A percentile compares a stretch with the other conserved stretches of the same genome.
Evolutionary conservation across 2,797 vertebrate species (phyloP).

Genomic region (Acanthopagrus latus): DNA sequence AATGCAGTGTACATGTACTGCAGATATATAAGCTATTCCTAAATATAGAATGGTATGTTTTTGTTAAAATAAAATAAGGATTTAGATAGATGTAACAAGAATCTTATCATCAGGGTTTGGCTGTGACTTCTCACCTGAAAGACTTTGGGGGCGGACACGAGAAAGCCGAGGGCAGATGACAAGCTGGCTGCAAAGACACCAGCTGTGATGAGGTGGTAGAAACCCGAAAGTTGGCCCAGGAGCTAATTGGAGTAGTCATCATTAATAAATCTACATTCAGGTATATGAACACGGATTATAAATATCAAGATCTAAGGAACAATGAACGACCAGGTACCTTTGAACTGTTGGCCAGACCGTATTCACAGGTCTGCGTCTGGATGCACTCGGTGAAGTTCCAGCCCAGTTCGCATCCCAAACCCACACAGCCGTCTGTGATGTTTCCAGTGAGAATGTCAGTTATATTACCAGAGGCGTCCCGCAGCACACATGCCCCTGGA

Average conservation of each 20-base stretch:
- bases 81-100: background rate
- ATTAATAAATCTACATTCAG: background rate
- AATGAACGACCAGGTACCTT: slow-evolving; percentile 66
- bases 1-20: no score
- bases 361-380: slow-evolving; percentile 68
- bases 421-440: slow-evolving; percentile 68
- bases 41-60: no score
- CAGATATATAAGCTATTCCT: no score
- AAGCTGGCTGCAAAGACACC: slow-evolving; percentile 86
- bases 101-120: background rate
- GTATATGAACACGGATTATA: background rate
- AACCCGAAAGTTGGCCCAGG: slow-evolving; percentile 81
- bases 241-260: slow-evolving; percentile 65
- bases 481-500: slow-evolving; percentile 79
- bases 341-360: slow-evolving; percentile 78
- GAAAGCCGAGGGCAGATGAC: slow-evolving; percentile 87
- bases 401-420: slow-evolving; percentile 76
- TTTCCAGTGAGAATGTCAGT: slow-evolving; percentile 76
- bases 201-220: slow-evolving; percentile 80
- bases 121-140: slow-evolving; percentile 80
- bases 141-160: slow-evolving; percentile 86
- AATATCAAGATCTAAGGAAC: background rate
- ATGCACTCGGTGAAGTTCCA: slow-evolving; percentile 85
- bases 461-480: slow-evolving; percentile 81
- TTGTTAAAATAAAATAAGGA: background rate